Evolutionary conservation across 2,888 invertebrate species (phyloP).

Genomic region (Cheilosia urbana): DNA sequence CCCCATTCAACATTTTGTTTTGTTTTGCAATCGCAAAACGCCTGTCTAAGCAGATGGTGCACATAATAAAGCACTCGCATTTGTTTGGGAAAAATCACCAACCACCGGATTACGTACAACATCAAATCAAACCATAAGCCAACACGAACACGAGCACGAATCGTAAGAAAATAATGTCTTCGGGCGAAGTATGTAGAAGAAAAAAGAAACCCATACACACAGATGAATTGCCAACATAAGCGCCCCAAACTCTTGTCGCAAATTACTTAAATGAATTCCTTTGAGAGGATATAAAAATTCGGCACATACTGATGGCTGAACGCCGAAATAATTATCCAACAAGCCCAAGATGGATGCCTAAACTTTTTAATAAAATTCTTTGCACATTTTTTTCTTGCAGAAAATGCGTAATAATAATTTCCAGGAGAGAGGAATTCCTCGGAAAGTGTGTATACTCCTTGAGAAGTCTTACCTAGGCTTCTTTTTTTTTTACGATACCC

Average conservation of each 20-base stretch:
- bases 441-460: neutral
- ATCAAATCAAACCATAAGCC: too few relatives aligned
- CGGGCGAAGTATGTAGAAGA: too few relatives aligned
- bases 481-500: too few relatives aligned
- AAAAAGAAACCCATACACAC: neutral
- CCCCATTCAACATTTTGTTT: too few relatives aligned
- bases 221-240: constrained; percentile 2
- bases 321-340: constrained; percentile 57
- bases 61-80: too few relatives aligned
- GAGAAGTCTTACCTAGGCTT: neutral
- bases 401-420: constrained; percentile 25
- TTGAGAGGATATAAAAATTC: constrained; percentile 50
- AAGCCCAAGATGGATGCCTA: constrained; percentile 15
- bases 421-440: constrained; percentile 35
- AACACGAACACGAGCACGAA: too few relatives aligned
- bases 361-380: constrained; percentile 71
- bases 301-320: constrained; percentile 53
- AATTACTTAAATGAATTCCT: constrained; percentile 54
- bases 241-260: constrained; percentile 4
- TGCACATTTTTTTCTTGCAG: constrained; percentile 12
- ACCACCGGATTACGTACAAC: too few relatives aligned
- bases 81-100: too few relatives aligned
- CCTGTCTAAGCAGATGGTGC: too few relatives aligned
- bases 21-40: too few relatives aligned
- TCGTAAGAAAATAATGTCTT: too few relatives aligned